Conservation (phyloP, 2,888 invertebrate genomes). For the Sussaba pulchella region DNA sequence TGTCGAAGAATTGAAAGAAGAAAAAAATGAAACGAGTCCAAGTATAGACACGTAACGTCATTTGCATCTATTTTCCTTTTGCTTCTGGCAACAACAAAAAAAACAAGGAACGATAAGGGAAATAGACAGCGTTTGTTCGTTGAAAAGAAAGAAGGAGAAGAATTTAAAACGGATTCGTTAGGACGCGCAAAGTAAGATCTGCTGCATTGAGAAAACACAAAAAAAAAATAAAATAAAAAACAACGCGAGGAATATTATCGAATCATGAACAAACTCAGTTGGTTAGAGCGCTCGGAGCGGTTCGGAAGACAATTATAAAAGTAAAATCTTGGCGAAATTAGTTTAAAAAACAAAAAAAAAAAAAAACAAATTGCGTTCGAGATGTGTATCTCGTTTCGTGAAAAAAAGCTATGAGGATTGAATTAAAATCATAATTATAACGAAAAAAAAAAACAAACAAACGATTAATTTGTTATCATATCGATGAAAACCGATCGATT, state of each 20-base stretch:
- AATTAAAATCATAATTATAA: constrained; percentile 38
- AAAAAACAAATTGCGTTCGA: constrained; percentile 17
- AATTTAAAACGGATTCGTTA: neutral
- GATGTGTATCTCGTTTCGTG: constrained; percentile 1
- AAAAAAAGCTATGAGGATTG: constrained; percentile 13
- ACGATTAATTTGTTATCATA: constrained; percentile 43
- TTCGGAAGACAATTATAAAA: neutral
- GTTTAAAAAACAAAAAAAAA: neutral
- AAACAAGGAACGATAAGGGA: too few relatives aligned
- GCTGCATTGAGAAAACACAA: neutral
- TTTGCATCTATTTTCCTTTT: constrained; percentile 48
- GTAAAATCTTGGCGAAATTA: neutral
- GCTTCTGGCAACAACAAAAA: too few relatives aligned
- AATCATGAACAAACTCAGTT: neutral
- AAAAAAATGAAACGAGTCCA: constrained; percentile 13
- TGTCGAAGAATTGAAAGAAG: constrained; percentile 18
- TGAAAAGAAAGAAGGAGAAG: neutral
- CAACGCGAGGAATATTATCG: neutral
- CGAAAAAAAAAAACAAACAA: too few relatives aligned
- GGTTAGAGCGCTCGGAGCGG: constrained; percentile 7
- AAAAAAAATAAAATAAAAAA: constrained; percentile 9
- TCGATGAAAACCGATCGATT: constrained; percentile 41
- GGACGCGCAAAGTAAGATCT: neutral
- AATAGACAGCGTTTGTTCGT: constrained; percentile 17
- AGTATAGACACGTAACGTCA: constrained; percentile 12